Percentiles rank a stretch among this genome's conserved stretches.
Evolutionary conservation across 2,797 vertebrate species (phyloP).

Genomic region (Lophotriccus pileatus): DNA sequence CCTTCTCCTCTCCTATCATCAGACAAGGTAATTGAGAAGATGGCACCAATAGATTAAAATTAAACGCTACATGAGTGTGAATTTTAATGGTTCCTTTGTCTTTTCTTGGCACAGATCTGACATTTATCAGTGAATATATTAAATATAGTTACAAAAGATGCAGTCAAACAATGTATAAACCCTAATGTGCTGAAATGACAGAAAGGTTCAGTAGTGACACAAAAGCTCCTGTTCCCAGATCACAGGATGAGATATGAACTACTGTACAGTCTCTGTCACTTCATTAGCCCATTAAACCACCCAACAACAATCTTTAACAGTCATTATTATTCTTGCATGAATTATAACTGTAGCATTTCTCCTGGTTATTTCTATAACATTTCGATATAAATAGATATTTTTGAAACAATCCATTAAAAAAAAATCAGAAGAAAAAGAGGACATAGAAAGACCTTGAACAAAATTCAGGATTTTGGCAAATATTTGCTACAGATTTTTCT

Average conservation of each 20-base stretch:
- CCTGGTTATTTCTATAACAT: background rate
- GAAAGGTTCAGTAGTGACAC: background rate
- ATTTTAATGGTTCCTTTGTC: background rate
- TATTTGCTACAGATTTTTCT: background rate
- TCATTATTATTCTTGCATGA: background rate
- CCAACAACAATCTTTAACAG: background rate
- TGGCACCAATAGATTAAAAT: background rate
- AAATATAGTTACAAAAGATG: background rate
- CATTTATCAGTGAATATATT: background rate
- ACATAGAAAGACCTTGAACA: background rate
- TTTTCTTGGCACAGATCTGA: background rate
- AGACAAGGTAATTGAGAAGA: background rate
- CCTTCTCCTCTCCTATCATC: background rate
- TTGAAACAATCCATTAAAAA: background rate
- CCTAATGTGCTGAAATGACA: background rate
- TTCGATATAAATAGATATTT: background rate
- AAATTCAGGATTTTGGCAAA: background rate
- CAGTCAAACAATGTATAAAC: background rate
- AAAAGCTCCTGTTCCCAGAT: background rate
- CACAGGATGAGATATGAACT: background rate
- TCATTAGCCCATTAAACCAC: background rate
- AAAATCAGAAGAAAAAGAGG: background rate
- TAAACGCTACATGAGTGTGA: background rate
- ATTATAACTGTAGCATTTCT: background rate
- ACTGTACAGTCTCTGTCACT: background rate